These are phyloP conservation scores for human (Homo sapiens) DNA, from an alignment of 2,113 vertebrate species.

Conservation along the genomic window DNA sequence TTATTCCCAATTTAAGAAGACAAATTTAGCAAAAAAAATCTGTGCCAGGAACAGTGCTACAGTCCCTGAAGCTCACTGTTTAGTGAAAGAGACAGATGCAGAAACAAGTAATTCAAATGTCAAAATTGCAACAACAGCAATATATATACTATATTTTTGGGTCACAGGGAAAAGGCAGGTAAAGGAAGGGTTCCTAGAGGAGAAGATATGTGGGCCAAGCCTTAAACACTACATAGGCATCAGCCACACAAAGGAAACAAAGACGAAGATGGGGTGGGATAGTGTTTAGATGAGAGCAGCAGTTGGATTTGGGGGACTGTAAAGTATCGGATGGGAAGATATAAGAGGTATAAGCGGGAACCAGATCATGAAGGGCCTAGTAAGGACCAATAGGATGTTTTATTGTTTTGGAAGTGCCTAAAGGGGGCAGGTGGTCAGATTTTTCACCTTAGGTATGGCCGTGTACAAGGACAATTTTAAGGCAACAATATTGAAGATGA, in stretches of 20 bases:
- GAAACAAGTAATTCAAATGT: constrained; percentile 38
- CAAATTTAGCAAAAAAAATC: neutral
- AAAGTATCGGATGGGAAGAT: neutral
- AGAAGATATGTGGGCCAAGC: neutral
- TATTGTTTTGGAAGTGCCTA: neutral
- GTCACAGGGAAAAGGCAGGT: neutral
- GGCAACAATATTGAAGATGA: neutral
- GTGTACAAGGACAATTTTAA: neutral
- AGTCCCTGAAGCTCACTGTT: neutral
- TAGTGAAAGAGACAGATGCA: constrained; percentile 12
- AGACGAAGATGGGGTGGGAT: neutral
- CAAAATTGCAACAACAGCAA: neutral
- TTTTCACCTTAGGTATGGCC: constrained; percentile 11
- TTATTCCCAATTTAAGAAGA: constrained; percentile 29
- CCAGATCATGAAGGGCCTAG: neutral
- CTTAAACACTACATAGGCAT: neutral
- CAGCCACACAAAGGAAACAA: neutral
- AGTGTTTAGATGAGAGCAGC: neutral
- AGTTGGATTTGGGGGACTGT: neutral
- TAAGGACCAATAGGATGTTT: neutral
- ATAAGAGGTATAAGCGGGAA: neutral
- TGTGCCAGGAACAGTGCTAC: neutral
- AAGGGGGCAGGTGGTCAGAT: neutral
- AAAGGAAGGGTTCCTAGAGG: neutral
- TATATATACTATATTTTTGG: neutral